Evolutionary conservation across 2,888 invertebrate genomes (phyloP).

Genomic region (Stegana nigrithorax): DNA sequence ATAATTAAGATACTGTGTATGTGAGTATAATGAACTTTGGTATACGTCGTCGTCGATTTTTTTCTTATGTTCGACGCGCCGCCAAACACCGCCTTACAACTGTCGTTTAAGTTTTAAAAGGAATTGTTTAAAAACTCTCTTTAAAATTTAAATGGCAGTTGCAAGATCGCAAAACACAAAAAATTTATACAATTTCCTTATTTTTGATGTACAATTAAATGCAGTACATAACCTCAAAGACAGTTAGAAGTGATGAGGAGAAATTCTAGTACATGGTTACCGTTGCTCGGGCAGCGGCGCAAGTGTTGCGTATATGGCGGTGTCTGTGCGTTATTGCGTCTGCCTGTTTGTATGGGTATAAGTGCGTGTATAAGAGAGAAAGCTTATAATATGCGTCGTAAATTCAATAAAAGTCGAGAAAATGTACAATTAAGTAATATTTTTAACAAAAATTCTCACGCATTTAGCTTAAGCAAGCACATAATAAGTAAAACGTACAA

Average conservation of each 20-base stretch:
- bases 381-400: background rate
- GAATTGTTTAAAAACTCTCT: too few species aligned
- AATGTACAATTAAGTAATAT: background rate
- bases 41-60: too few species aligned
- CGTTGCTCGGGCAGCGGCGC: background rate
- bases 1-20: background rate
- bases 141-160: too few species aligned
- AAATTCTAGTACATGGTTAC: background rate
- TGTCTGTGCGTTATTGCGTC: background rate
- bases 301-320: background rate
- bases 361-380: background rate
- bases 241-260: background rate
- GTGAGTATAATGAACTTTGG: background rate
- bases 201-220: too few species aligned
- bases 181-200: background rate
- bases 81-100: too few species aligned
- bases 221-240: conserved; percentile 4
- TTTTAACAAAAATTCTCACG: conserved; percentile 5
- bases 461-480: background rate
- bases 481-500: too few species aligned
- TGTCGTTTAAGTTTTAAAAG: too few species aligned
- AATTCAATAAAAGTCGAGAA: background rate
- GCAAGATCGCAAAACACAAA: too few species aligned
- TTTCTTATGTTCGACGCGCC: too few species aligned
- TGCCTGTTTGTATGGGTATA: background rate